Evolutionary conservation across 2,113 vertebrate genomes (phyloP).

Genomic region (Hiodon tergisus): DNA sequence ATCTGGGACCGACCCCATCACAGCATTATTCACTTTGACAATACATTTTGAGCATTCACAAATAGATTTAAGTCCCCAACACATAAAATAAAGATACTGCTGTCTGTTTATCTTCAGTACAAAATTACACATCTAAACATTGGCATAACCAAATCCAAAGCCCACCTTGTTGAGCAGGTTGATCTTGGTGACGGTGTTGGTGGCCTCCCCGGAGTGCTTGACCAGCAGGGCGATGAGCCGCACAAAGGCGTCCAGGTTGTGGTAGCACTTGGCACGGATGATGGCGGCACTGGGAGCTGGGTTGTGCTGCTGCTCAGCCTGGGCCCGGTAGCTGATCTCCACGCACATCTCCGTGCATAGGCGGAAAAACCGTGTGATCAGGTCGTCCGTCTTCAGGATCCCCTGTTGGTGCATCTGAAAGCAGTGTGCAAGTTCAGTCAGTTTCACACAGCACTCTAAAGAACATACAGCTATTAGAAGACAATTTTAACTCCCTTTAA

Average conservation of each 20-base stretch:
- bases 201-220: constrained; percentile 97
- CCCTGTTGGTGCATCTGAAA: constrained; percentile 96
- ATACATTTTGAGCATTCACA: too few species aligned
- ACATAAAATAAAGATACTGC: too few species aligned
- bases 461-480: too few species aligned
- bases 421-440: not conserved
- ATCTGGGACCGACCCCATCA: too few species aligned
- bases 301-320: constrained; percentile 96
- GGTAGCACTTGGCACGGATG: constrained; percentile 97
- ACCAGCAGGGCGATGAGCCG: constrained; percentile 92
- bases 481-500: too few species aligned
- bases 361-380: constrained; percentile 96
- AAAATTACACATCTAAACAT: not conserved
- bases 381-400: constrained; percentile 94
- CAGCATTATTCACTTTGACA: too few species aligned
- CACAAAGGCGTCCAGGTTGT: constrained; percentile 96
- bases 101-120: too few species aligned
- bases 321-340: constrained; percentile 95
- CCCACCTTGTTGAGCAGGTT: constrained; percentile 94
- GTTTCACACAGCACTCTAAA: not conserved
- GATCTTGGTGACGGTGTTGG: constrained; percentile 97
- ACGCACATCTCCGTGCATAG: constrained; percentile 99
- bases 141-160: not conserved
- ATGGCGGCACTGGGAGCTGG: constrained; percentile 94
- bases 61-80: too few species aligned